Conservation (phyloP, 2,797 vertebrate genomes). For the Rhynchonycteris naso region DNA sequence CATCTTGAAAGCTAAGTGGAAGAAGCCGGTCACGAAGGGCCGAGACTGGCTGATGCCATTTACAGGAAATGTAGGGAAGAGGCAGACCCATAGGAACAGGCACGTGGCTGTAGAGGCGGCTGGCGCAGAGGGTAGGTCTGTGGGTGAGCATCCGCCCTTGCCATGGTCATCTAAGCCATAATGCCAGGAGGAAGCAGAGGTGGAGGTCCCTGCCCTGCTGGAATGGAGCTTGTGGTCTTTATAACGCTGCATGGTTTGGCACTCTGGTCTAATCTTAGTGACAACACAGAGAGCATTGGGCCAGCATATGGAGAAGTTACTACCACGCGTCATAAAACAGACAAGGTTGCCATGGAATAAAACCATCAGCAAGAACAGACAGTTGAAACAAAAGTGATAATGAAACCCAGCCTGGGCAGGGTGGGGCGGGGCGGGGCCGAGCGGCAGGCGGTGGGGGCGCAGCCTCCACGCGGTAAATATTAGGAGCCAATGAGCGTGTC, state of each 20-base stretch:
- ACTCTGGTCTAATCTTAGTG: not conserved
- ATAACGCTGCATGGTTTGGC: not conserved
- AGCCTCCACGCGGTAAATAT: no score
- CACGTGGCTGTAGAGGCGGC: no score
- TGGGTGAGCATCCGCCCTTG: no score
- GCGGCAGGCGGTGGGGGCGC: no score
- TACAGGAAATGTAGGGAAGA: no score
- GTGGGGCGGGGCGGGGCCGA: no score
- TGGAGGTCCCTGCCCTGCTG: not conserved
- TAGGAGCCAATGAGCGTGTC: fast-evolving
- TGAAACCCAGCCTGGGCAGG: no score
- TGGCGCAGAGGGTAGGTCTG: no score
- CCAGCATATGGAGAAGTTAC: not conserved
- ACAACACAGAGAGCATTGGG: not conserved
- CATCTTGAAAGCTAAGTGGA: not conserved
- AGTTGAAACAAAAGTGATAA: not conserved
- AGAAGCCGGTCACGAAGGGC: not conserved
- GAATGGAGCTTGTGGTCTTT: not conserved
- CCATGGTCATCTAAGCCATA: not conserved
- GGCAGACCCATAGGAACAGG: no score
- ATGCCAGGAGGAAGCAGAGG: not conserved
- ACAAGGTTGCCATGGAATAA: not conserved
- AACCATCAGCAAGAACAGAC: not conserved
- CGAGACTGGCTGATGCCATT: no score
- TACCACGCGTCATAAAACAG: not conserved